Conservation (phyloP, 2,113 vertebrate genomes). For the Neolamprologus brichardi region DNA sequence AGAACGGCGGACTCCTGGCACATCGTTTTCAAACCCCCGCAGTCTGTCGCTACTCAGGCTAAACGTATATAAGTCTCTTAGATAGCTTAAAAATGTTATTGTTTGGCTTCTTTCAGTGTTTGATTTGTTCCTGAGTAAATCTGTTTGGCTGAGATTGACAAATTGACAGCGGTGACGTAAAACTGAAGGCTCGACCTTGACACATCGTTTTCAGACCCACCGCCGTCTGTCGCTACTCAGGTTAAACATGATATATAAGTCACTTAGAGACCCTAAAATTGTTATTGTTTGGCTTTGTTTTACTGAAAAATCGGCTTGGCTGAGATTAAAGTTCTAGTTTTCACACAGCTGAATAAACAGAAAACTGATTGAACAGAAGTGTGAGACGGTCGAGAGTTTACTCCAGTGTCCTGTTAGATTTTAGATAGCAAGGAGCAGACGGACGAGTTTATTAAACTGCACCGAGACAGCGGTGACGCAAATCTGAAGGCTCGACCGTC, state of each 20-base stretch:
- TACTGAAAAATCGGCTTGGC: neutral
- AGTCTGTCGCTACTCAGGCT: neutral
- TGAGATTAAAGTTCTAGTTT: neutral
- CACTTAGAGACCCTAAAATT: no score
- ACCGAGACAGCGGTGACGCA: accelerated
- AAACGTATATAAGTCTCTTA: accelerated
- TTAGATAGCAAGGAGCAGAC: neutral
- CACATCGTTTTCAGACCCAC: no score
- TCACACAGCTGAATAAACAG: neutral
- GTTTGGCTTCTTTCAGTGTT: accelerated
- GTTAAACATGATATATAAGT: no score
- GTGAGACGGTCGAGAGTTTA: neutral
- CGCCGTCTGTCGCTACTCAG: no score
- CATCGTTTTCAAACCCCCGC: no score
- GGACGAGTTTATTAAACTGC: accelerated
- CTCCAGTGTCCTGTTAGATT: accelerated
- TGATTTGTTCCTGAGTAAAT: accelerated
- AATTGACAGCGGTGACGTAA: no score
- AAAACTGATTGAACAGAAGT: neutral
- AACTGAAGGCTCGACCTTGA: no score
- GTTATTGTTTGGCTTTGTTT: no score
- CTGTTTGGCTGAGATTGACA: accelerated
- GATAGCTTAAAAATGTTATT: accelerated
- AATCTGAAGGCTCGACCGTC: accelerated
- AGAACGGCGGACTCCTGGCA: accelerated